phyloP scores from a whole-genome alignment of 2,888 invertebrate genomes.

The Aphodius sticticus region DNA sequence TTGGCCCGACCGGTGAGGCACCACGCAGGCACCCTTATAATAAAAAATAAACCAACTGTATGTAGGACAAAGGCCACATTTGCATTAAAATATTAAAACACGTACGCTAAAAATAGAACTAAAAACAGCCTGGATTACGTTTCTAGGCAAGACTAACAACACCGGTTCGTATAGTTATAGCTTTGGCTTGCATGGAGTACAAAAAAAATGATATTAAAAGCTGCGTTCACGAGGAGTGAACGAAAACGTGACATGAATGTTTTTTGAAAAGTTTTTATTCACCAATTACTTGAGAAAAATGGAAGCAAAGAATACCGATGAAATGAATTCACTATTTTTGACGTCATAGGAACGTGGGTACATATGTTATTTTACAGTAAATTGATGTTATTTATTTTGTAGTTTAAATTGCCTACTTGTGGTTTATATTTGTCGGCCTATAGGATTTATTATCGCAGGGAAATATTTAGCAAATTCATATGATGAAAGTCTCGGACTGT shows the following conservation, averaged over 20 bases:
- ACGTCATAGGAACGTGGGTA: no score
- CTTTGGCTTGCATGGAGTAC: no score
- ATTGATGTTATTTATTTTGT: no score
- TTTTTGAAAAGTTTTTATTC: constrained; percentile 16
- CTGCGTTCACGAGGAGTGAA: constrained; percentile 23
- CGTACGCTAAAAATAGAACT: constrained; percentile 22
- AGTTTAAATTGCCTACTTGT: no score
- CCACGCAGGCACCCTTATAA: background rate
- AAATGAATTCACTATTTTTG: no score
- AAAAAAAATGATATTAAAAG: background rate
- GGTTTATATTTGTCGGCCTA: no score
- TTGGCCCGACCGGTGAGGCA: background rate
- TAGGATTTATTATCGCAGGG: no score
- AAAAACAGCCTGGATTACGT: background rate
- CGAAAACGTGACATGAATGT: constrained; percentile 21
- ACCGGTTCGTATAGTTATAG: background rate
- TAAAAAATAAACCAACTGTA: background rate
- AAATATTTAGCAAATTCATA: no score
- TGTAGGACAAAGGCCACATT: constrained; percentile 17
- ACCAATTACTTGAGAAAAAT: background rate
- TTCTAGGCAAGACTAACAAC: background rate
- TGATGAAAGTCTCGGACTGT: no score
- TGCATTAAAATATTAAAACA: constrained; percentile 24
- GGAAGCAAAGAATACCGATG: no score
- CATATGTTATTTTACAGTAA: no score